phyloP scores from a whole-genome alignment of 1,140 invertebrate species.

The Cydia pomonella region DNA sequence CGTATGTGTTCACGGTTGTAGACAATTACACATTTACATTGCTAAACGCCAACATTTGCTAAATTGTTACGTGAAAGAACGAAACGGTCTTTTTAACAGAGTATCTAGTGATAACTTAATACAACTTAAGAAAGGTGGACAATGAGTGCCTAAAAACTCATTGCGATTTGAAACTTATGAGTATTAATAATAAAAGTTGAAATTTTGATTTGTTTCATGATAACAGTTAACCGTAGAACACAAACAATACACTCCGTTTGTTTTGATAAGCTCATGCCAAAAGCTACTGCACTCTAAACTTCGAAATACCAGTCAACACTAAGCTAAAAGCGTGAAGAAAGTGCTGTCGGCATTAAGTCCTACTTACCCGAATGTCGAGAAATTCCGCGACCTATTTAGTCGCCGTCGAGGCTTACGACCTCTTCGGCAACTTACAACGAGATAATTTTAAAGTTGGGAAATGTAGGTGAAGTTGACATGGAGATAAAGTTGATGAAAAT shows the following conservation, averaged over 20 bases:
- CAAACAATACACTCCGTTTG: not conserved
- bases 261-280: not conserved
- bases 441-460: conserved; percentile 19
- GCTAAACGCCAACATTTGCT: no score
- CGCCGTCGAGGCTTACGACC: not conserved
- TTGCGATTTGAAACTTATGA: no score
- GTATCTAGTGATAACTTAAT: no score
- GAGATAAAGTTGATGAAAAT: conserved; percentile 9
- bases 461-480: conserved; percentile 20
- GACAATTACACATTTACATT: no score
- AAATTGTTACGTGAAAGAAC: no score
- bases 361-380: not conserved
- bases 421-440: not conserved
- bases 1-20: no score
- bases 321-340: not conserved
- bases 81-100: no score
- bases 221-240: not conserved
- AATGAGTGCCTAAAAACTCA: no score
- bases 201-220: not conserved
- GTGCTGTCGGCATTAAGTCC: conserved; percentile 23
- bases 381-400: conserved; percentile 19
- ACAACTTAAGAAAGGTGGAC: no score
- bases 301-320: conserved; percentile 5
- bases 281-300: conserved; percentile 16
- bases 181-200: no score